These are phyloP conservation scores for Drosophila malerkotliana DNA, from an alignment of 1,140 invertebrate genomes.

Conservation along the genomic window DNA sequence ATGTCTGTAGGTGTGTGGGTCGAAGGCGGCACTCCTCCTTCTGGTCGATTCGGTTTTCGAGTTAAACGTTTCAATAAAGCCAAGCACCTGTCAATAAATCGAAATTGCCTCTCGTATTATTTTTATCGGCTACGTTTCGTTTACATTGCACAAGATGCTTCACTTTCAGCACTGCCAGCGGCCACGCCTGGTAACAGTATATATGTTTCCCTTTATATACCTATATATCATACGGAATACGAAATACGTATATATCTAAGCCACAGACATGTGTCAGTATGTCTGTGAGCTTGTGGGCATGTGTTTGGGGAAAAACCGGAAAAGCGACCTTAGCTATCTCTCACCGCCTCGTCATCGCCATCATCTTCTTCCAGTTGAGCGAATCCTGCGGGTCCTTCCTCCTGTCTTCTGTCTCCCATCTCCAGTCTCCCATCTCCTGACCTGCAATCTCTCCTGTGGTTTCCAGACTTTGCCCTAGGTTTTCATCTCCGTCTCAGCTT, in stretches of 20 bases:
- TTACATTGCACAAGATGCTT: conserved; percentile 67
- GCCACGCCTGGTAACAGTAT: conserved; percentile 13
- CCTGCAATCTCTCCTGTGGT: conserved; percentile 47
- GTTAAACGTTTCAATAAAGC: conserved; percentile 83
- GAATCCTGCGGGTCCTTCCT: conserved; percentile 52
- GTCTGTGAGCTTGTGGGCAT: neutral
- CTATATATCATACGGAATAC: neutral
- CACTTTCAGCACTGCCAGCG: conserved; percentile 39
- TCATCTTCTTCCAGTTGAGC: conserved; percentile 74
- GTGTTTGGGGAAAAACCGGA: conserved; percentile 20
- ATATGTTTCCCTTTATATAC: neutral
- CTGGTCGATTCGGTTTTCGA: conserved; percentile 54
- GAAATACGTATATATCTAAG: neutral
- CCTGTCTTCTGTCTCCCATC: neutral
- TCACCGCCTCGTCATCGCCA: conserved; percentile 45
- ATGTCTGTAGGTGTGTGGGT: conserved; percentile 16
- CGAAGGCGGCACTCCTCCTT: conserved; percentile 3
- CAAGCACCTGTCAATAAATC: conserved; percentile 82
- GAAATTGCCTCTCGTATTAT: conserved; percentile 82
- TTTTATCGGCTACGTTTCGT: conserved; percentile 80
- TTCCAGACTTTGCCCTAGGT: conserved; percentile 33
- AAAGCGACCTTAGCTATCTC: conserved; percentile 56
- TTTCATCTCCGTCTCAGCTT: conserved; percentile 21
- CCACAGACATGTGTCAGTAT: conserved; percentile 13
- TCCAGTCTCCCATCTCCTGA: neutral